Percentiles rank a stretch among this genome's conserved stretches.
Evolutionary conservation across 1,140 invertebrate species (phyloP).

Genomic region (Scaptomyza montana): DNA sequence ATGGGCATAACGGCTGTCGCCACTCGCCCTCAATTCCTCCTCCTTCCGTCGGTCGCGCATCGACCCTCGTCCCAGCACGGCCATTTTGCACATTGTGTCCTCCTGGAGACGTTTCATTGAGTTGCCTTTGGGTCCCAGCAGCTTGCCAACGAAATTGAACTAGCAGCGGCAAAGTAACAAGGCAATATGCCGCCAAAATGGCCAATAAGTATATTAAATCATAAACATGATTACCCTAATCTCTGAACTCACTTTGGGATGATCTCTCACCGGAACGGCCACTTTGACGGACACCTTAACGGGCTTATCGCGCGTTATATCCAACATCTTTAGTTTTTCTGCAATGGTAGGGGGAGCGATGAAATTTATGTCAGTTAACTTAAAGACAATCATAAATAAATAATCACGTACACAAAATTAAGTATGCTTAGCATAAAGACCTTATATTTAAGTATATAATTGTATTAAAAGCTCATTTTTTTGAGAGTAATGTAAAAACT

Average conservation of each 20-base stretch:
- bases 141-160: conserved; percentile 97
- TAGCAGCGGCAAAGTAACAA: conserved; percentile 74
- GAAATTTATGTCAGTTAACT: neutral
- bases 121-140: conserved; percentile 95
- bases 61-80: conserved; percentile 94
- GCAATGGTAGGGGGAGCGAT: conserved; percentile 2
- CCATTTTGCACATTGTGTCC: conserved; percentile 97
- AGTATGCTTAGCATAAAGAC: neutral
- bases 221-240: conserved; percentile 10
- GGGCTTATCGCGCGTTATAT: conserved; percentile 92
- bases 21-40: conserved; percentile 92
- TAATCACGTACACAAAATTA: neutral
- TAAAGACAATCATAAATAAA: neutral
- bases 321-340: conserved; percentile 87
- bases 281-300: conserved; percentile 92
- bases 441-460: neutral
- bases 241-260: conserved; percentile 88
- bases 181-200: neutral
- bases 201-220: conserved; percentile 9
- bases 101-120: conserved; percentile 95
- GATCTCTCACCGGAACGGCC: conserved; percentile 91
- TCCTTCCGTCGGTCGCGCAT: conserved; percentile 96
- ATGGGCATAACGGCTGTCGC: conserved; percentile 95
- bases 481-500: no score
- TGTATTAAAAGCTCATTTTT: neutral